These are phyloP conservation scores for Mactra quadrangularis DNA, from an alignment of 1,140 invertebrate genomes.

Conservation along the genomic window DNA sequence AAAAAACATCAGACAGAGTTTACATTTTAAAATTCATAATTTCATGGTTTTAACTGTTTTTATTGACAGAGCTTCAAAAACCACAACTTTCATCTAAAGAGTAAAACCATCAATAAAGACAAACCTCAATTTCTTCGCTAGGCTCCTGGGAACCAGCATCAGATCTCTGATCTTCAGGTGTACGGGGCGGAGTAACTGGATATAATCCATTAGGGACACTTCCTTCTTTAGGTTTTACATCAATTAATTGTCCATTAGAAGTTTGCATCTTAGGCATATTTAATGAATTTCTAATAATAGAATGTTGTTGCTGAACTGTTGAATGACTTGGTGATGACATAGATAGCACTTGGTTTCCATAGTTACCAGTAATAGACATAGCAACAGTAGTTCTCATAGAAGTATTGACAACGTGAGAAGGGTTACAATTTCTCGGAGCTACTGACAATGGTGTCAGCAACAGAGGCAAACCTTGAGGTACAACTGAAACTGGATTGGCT, in stretches of 20 bases:
- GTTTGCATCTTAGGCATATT: constrained; percentile 22
- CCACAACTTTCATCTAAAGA: too few species aligned
- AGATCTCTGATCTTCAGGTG: constrained; percentile 71
- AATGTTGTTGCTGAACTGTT: constrained; percentile 20
- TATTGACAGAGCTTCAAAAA: too few species aligned
- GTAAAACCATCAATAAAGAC: too few species aligned
- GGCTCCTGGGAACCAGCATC: constrained; percentile 45
- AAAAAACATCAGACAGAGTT: too few species aligned
- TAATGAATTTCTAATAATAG: constrained; percentile 33
- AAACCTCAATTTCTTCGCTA: constrained; percentile 32
- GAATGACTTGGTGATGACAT: not conserved
- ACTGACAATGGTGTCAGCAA: constrained; percentile 29
- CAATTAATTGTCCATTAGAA: constrained; percentile 44
- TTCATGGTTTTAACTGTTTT: too few species aligned
- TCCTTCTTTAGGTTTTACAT: constrained; percentile 10
- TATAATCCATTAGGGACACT: constrained; percentile 69
- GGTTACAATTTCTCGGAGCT: constrained; percentile 4
- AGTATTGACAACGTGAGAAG: constrained; percentile 1
- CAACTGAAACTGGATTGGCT: not conserved
- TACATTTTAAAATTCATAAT: too few species aligned
- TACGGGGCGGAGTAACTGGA: constrained; percentile 76
- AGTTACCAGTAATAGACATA: constrained; percentile 2
- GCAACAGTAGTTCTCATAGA: not conserved
- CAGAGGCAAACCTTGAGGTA: constrained; percentile 21
- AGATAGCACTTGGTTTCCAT: not conserved